These are phyloP conservation scores for Bombus pascuorum DNA, from an alignment of 1,140 invertebrate genomes.

Conservation along the genomic window DNA sequence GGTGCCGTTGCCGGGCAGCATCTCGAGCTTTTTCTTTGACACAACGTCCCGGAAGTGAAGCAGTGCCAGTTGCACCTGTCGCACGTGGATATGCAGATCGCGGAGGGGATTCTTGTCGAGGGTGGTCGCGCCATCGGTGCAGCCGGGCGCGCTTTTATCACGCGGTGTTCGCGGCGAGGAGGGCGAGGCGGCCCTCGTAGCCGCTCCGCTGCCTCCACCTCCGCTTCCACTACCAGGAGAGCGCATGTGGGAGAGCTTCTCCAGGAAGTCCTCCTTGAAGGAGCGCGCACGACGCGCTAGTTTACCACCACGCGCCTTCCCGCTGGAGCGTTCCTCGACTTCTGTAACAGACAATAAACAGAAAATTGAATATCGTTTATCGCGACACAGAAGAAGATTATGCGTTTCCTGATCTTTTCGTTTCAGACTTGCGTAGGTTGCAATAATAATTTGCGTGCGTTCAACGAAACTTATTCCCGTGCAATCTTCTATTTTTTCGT, in stretches of 20 bases:
- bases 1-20: slow-evolving; percentile 95
- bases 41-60: slow-evolving; percentile 95
- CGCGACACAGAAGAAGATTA: no score
- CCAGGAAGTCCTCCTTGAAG: slow-evolving; percentile 95
- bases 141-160: slow-evolving; percentile 71
- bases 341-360: slow-evolving; percentile 60
- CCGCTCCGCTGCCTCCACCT: slow-evolving; percentile 69
- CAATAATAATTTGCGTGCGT: no score
- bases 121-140: slow-evolving; percentile 39
- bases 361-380: no score
- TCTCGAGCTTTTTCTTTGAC: slow-evolving; percentile 94
- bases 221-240: slow-evolving; percentile 83
- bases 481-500: no score
- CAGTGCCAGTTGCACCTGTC: slow-evolving; percentile 89
- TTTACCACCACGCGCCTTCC: slow-evolving; percentile 87
- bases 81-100: slow-evolving; percentile 79
- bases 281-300: slow-evolving; percentile 92
- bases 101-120: slow-evolving; percentile 81
- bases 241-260: slow-evolving; percentile 93
- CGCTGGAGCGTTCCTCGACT: slow-evolving; percentile 78
- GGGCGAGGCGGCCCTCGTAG: slow-evolving; percentile 78
- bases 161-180: slow-evolving; percentile 79
- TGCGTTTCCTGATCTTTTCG: no score
- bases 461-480: no score
- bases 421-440: no score